Evolutionary conservation across 35 echinoderm and acorn worm genomes (phyloP).

Genomic region (Heliocidaris erythrogramma): DNA sequence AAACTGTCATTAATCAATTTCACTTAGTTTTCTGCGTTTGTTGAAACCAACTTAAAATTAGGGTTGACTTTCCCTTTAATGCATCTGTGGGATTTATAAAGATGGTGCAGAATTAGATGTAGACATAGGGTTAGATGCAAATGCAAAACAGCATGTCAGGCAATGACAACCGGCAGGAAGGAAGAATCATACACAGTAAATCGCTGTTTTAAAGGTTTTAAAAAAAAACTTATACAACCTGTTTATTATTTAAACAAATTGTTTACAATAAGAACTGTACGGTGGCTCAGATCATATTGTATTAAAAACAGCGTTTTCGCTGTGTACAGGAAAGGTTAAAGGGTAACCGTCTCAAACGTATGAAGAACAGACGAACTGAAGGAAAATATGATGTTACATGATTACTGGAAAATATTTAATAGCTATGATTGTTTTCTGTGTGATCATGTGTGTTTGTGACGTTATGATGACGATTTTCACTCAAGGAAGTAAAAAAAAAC

Average conservation of each 20-base stretch:
- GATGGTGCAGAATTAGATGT: neutral
- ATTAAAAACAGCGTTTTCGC: no score
- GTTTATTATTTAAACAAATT: no score
- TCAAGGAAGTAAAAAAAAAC: no score
- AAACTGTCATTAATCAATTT: no score
- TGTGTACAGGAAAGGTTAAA: neutral
- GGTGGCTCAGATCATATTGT: no score
- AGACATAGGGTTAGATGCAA: neutral
- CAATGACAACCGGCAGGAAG: neutral
- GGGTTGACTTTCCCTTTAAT: neutral
- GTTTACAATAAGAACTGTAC: no score
- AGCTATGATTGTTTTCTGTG: neutral
- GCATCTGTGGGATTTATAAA: no score
- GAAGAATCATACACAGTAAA: no score
- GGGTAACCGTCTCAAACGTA: neutral
- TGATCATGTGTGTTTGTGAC: neutral
- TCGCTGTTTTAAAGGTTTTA: no score
- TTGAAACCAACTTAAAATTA: no score
- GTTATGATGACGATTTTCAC: neutral
- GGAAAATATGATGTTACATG: neutral
- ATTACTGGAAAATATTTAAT: neutral
- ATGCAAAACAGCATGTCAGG: neutral
- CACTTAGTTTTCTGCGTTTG: no score
- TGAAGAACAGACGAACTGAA: neutral
- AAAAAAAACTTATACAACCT: no score